Conservation (phyloP, 2,113 vertebrate species). For the Elephantulus edwardii region DNA sequence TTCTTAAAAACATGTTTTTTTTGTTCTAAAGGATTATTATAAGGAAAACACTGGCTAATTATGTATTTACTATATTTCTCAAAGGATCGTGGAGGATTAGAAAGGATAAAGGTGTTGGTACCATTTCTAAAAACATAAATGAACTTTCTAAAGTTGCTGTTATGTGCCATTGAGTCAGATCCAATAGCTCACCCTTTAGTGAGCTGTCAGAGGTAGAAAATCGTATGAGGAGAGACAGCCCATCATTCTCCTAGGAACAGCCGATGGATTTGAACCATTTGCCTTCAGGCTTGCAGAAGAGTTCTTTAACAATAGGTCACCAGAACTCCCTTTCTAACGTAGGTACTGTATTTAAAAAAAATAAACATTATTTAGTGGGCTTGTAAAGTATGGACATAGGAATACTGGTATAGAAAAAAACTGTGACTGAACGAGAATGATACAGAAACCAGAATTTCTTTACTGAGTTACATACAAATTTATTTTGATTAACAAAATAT, state of each 20-base stretch:
- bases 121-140: conserved; percentile 2
- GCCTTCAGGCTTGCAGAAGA: no score
- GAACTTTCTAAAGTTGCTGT: neutral
- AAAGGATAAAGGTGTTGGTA: neutral
- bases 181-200: no score
- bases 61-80: neutral
- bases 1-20: neutral
- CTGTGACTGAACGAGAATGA: neutral
- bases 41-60: conserved; percentile 1
- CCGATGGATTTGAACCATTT: no score
- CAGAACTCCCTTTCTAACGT: neutral
- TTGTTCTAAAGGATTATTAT: neutral
- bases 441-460: neutral
- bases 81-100: neutral
- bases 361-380: neutral
- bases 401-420: neutral
- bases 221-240: no score
- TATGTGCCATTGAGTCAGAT: no score
- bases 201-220: no score
- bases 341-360: neutral
- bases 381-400: neutral
- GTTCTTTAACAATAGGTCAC: no score
- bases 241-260: no score
- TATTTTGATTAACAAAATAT: neutral
- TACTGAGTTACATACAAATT: neutral